These are phyloP conservation scores for Aleiodes leptofemur DNA, from an alignment of 2,888 invertebrate genomes.

Conservation along the genomic window DNA sequence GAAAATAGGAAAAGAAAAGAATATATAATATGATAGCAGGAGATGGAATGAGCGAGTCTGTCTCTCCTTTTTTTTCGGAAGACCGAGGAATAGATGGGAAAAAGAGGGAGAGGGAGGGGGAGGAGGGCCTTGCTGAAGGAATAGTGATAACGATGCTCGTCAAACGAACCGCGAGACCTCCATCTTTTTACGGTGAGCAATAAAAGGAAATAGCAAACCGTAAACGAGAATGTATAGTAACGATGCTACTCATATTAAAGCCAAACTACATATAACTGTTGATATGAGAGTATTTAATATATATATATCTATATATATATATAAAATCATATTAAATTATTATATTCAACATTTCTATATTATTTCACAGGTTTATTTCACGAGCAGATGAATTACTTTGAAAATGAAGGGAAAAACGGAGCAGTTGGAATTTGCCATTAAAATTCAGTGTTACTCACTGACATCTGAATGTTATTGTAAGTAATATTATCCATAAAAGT, in stretches of 20 bases:
- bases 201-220: conserved; percentile 50
- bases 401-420: too few relatives aligned
- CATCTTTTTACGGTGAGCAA: conserved; percentile 52
- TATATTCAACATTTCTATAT: too few relatives aligned
- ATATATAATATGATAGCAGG: conserved; percentile 22
- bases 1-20: conserved; percentile 21
- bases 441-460: too few relatives aligned
- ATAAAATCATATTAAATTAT: conserved; percentile 14
- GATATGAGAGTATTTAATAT: conserved; percentile 35
- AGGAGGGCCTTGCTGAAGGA: conserved; percentile 12
- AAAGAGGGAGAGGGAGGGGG: conserved; percentile 34
- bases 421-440: too few relatives aligned
- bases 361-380: too few relatives aligned
- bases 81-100: conserved; percentile 5
- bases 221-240: conserved; percentile 42
- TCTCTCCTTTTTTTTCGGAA: conserved; percentile 4
- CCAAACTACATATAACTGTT: conserved; percentile 12
- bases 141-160: conserved; percentile 46
- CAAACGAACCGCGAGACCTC: conserved; percentile 52
- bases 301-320: neutral
- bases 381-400: too few relatives aligned
- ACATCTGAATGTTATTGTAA: too few relatives aligned
- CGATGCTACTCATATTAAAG: conserved; percentile 26
- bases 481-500: too few relatives aligned
- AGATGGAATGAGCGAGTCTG: conserved; percentile 18